Evolutionary conservation across 2,888 invertebrate species (phyloP), one percentile per base, ranked within the genome.

Genomic region (Tenthredo distinguenda): DNA sequence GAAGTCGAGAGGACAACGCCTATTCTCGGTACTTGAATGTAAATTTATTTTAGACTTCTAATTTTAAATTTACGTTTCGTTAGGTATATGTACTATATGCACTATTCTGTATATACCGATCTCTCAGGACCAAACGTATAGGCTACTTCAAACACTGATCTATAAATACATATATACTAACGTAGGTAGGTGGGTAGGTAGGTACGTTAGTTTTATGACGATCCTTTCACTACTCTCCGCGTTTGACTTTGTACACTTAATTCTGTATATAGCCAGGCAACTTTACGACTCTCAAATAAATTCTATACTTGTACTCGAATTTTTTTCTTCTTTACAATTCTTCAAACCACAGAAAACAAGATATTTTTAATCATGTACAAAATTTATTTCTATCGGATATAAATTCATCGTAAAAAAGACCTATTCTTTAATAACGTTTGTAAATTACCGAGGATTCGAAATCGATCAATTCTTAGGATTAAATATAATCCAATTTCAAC

Each of bases 21-120:
- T 50, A 77, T 77, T 77, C 77, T 34, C n/a, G 18, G 77, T 55
- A 55, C 34, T 6, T 18, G 55, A 55, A 77, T 55, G 50, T 50
- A 55, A 77, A 55, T 77, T 77, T 77, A 55, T 77, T 55, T 77
- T 55, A 31, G 77, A 55, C 50, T 77, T 77, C 77, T 77, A 77
- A 55, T 55, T 77, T 77, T 77, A 55, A 77, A 77, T 77, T 77
- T 55, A 74, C 72, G 72, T 43, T 77, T n/a, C 18, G 31, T 50
- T 77, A 31, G 37, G 71, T 71, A 37, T 12, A 71, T 71, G 6
- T 18, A 34, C 18, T 34, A 31, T 68, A 31, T 15, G n/a, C 7
- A 55, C 50, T 68, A 34, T 68, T 18, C 12, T 55, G 10, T 68
- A 12, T 68, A 68, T 26, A 18, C 68, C 26, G 68, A 68, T 68